These are phyloP conservation scores for Atherinosoma microstoma DNA, from an alignment of 2,797 vertebrate genomes.

Conservation along the genomic window DNA sequence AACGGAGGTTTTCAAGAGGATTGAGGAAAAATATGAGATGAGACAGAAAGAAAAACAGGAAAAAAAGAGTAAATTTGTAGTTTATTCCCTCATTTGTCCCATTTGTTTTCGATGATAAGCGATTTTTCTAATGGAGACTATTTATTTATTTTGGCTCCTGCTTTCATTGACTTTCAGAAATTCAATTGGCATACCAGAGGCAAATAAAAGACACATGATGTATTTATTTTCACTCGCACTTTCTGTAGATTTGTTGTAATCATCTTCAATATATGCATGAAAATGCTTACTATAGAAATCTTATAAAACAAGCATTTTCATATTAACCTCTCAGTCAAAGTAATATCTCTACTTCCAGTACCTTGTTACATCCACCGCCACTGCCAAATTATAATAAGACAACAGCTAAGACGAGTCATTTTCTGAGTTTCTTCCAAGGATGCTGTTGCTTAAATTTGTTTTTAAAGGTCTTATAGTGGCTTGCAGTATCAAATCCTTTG, in stretches of 20 bases:
- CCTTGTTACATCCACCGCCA: no score
- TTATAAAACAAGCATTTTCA: no score
- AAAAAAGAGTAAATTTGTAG: background rate
- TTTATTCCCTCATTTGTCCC: background rate
- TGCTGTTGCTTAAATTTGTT: no score
- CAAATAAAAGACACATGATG: background rate
- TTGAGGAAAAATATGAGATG: background rate
- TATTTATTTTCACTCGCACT: no score
- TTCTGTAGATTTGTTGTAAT: background rate
- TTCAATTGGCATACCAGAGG: background rate
- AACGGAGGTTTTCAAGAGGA: background rate
- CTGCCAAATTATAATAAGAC: no score
- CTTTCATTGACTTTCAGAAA: background rate
- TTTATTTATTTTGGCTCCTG: background rate
- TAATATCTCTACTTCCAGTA: no score
- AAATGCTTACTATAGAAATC: no score
- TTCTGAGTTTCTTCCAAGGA: no score
- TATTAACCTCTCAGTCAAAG: no score
- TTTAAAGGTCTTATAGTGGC: no score
- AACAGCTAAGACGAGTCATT: no score
- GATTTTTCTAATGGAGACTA: background rate
- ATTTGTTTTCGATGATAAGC: background rate
- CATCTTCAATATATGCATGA: background rate
- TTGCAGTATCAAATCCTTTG: no score
- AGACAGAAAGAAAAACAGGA: background rate